These are phyloP conservation scores for Scopus umbretta DNA, from an alignment of 2,113 vertebrate genomes.

Conservation along the genomic window DNA sequence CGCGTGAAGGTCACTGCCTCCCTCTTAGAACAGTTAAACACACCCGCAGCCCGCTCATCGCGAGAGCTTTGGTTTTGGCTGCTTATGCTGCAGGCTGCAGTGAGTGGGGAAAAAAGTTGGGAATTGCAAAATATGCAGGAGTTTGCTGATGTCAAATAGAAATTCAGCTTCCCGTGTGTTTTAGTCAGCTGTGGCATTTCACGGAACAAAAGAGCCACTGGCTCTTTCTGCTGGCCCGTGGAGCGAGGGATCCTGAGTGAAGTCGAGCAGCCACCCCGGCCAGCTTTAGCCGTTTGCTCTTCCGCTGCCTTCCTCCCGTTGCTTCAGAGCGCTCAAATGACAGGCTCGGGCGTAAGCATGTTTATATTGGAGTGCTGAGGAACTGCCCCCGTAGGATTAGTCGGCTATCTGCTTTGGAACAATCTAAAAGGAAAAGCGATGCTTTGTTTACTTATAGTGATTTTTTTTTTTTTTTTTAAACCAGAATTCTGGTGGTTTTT, in stretches of 20 bases:
- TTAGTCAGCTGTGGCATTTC: too few relatives aligned
- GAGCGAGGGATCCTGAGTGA: background rate
- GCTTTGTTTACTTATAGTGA: background rate
- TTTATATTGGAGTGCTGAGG: background rate
- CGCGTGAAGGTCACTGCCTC: rapidly evolving
- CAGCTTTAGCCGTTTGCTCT: background rate
- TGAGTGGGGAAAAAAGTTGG: background rate
- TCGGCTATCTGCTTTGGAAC: background rate
- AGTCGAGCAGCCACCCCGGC: background rate
- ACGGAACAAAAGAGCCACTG: too few relatives aligned
- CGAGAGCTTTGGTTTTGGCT: background rate
- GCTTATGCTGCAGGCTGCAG: background rate
- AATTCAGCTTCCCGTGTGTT: background rate
- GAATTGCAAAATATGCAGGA: background rate
- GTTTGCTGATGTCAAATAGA: background rate
- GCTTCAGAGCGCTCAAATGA: rapidly evolving
- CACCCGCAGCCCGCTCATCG: rapidly evolving
- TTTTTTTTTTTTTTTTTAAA: background rate
- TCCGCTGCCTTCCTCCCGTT: background rate
- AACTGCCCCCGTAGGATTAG: background rate
- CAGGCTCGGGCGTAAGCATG: rapidly evolving
- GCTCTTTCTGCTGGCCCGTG: background rate
- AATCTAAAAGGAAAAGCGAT: background rate
- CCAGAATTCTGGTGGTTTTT: background rate
- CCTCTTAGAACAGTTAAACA: background rate